Evolutionary conservation across 2,113 vertebrate species (phyloP), one percentile per base, ranked within the genome.

Genomic region (Ibidorhyncha struthersii): DNA sequence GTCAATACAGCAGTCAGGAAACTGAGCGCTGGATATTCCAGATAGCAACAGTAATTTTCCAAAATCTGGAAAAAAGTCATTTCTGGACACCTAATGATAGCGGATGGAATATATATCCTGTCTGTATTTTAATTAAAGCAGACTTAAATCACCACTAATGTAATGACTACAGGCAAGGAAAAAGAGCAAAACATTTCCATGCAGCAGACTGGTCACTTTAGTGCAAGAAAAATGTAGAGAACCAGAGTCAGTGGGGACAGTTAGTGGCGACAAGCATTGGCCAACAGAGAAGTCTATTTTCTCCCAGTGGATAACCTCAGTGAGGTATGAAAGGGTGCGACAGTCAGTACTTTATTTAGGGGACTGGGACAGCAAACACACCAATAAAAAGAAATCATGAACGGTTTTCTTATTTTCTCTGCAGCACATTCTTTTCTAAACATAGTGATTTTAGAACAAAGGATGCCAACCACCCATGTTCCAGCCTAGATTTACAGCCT

Each of bases 1-100:
- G 70, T 87, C 66, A 89, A 59, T 91, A 85, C 13, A 88, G 30
- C 12, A 23, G 66, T 82, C 81, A 96, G 95, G 94, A 97, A 97
- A 80, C 73, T 53, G 63, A 95, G 58, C 6, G 8, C 49, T 10
- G 17, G 92, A 86, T 95, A 94, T 91, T 93, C 32, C 78, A 62
- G 78, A 93, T 0, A 89, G 86, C 70, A 94, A 74, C 32, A 87
- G 49, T 70, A 56, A 90, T 94, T 96, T 96, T 94, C 93, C 93
- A 94, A 94, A 93, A 96, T 90, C 53, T 50, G 45, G 50, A 90
- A 96, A 77, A 94, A 87, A 89, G 72, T 7, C 0, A 43, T 20
- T 89, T 85, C 80, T 82, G 71, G 72, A 83, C 59, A 82, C 13
- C 22, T 36, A 74, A 17, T 50, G 71, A 86, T 53, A 93, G 34